phyloP scores from a whole-genome alignment of 2,797 vertebrate species.

The Dermochelys coriacea region DNA sequence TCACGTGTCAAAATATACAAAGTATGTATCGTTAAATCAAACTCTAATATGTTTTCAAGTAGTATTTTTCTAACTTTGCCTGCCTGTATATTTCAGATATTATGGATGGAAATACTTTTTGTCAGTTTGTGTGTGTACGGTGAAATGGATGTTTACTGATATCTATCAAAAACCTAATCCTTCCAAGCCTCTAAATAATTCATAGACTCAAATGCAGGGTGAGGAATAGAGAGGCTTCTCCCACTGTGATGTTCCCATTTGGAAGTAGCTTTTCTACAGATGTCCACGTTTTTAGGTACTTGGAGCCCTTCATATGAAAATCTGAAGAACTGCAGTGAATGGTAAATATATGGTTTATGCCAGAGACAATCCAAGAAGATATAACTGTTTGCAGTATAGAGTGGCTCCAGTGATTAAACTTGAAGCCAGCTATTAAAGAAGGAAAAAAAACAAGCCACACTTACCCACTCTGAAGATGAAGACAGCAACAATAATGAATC shows the following conservation, averaged over 20 bases:
- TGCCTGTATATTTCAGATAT: neutral
- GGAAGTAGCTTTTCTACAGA: neutral
- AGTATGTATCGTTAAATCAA: neutral
- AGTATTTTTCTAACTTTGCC: neutral
- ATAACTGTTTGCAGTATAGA: neutral
- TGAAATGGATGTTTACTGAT: neutral
- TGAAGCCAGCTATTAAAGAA: neutral
- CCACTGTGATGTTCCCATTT: neutral
- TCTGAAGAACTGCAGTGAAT: neutral
- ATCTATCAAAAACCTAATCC: neutral
- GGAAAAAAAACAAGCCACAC: neutral
- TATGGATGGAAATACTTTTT: neutral
- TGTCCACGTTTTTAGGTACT: neutral
- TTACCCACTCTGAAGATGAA: neutral
- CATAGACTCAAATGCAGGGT: neutral
- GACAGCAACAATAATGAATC: neutral
- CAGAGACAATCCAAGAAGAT: neutral
- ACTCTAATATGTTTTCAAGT: neutral
- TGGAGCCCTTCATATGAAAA: neutral
- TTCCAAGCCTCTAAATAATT: neutral
- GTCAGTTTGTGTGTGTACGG: neutral
- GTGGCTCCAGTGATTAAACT: neutral
- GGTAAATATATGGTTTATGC: neutral
- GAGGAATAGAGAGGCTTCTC: neutral
- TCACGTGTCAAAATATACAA: neutral